Base-by-base conservation (phyloP, 1,140 invertebrate species). In the Drosophila yakuba region DNA sequence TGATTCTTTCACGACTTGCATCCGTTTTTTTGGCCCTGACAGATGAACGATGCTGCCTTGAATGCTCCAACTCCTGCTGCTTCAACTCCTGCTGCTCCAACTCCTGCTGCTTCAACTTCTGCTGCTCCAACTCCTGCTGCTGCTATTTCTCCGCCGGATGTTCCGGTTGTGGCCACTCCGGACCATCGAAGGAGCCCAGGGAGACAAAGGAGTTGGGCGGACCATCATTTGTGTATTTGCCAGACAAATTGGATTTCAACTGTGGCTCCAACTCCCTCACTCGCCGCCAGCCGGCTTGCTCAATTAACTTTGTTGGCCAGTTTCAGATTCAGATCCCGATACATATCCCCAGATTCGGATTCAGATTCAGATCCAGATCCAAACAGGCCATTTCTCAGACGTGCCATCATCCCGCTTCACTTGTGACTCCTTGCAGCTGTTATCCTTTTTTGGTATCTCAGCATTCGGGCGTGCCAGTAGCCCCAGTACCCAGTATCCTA, bases 291-390 rank as follows among this genome's bases (percentile, higher is more conserved):
- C 35, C 56, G 41, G 62, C 45, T 78, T 78, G 75, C 74, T 78
- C 75, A 78, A 78, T 78, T 78, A 78, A 78, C 75, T 78, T 69
- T 78, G 75, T 62, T 72, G 74, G 66, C 74, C 64, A n/a, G 64
- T 61, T 57, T 39, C 39, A 77, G 32, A 32, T 32, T 1, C 32
- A 8, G 32, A 32, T 32, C 7, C 32, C 7, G 7, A 32, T 32
- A 25, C 25, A 20, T 20, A 20, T 20, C 20, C 20, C 74, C 63
- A 15, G 64, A 68, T 51, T 39, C 38, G 68, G 20, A 28, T 28
- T 7, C 28, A 2, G 32, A 32, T 32, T 3, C 32, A 32, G 1
- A 10, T 32, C 74, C 64, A 15, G 64, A 69, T 57, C 44, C 39
- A 77, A 61, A 69, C 74, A 69, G 50, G 73, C 63, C 74, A 77